Evolutionary conservation across 2,888 invertebrate genomes (phyloP).

Genomic region (Caprella mutica): DNA sequence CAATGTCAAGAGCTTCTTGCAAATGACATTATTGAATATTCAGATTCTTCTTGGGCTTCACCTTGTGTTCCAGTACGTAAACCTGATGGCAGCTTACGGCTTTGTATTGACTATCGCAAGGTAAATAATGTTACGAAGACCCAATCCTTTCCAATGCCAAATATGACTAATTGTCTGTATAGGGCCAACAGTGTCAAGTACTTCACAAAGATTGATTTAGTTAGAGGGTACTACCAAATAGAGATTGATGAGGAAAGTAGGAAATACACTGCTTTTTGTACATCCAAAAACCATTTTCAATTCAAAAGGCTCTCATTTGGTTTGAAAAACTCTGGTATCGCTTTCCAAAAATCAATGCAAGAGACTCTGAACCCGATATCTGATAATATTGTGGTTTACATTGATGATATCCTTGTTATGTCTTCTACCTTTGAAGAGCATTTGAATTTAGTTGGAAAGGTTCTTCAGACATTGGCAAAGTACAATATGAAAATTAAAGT

Average conservation of each 20-base stretch:
- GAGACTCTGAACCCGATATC: too few relatives aligned
- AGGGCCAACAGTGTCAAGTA: background rate
- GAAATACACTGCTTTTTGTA: conserved; percentile 3
- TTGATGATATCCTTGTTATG: too few relatives aligned
- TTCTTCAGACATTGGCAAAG: too few relatives aligned
- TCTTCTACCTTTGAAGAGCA: too few relatives aligned
- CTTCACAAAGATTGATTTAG: background rate
- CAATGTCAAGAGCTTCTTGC: too few relatives aligned
- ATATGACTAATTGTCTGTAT: background rate
- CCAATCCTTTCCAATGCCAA: background rate
- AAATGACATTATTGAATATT: background rate
- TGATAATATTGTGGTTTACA: too few relatives aligned
- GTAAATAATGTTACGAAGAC: background rate
- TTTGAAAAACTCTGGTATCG: too few relatives aligned
- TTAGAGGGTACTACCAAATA: background rate
- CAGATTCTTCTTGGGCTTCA: background rate
- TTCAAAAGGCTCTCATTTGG: conserved; percentile 2
- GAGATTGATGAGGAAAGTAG: background rate
- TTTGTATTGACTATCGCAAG: background rate
- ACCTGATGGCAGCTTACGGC: background rate
- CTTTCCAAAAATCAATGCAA: too few relatives aligned
- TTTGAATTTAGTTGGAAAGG: too few relatives aligned
- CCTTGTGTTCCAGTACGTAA: background rate
- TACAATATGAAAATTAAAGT: too few relatives aligned
- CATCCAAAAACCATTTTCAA: background rate